Base-by-base conservation (phyloP, 1,140 invertebrate species). In the Drosophila pandora region DNA sequence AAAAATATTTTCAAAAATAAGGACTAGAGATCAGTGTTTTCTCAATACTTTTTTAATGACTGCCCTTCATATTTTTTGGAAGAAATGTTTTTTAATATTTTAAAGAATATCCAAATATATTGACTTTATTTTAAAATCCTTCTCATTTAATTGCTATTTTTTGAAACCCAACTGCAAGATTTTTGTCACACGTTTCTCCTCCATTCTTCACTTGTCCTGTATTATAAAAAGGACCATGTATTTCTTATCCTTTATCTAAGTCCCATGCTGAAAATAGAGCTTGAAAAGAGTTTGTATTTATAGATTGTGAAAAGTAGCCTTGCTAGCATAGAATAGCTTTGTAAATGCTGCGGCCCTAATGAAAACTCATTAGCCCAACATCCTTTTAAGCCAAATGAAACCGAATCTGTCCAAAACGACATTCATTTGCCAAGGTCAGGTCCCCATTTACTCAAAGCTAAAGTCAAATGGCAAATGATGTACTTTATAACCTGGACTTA, bases 151-250 rank as follows among this genome's bases (percentile, higher is more conserved):
- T 17, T 17, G 22, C 41, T 2, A 21, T 22, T 10, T 3, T 47
- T 21, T 47, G 0, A 10, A 22, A 1, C 7, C 21, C 3, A 23
- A 30, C 37, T 45, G 4, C 8, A 55, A 28, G 55, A 60, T 43
- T 30, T 58, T 70, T 75, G 76, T 43, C 72, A 30, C 72, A 80
- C 74, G 67, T 59, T 59, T 48, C 30, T 39, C 28, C 30, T 28
- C 37, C 60, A 84, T 73, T 62, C 76, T 63, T 81, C 68, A 87
- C 61, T 67, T 70, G 56, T 64, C 59, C 52, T 57, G 49, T 56
- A 56, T 55, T 75, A 37, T 54, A 30, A 34, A 61, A 28, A 34
- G 49, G 57, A 47, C 45, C 8, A 10, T 4, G 22, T 17, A 21
- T 62, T 62, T 41, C 12, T 28, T n/a, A 49, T 3, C 2, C 50